Evolutionary conservation across 2,888 invertebrate genomes (phyloP).

Genomic region (Luffia ferchaultella): DNA sequence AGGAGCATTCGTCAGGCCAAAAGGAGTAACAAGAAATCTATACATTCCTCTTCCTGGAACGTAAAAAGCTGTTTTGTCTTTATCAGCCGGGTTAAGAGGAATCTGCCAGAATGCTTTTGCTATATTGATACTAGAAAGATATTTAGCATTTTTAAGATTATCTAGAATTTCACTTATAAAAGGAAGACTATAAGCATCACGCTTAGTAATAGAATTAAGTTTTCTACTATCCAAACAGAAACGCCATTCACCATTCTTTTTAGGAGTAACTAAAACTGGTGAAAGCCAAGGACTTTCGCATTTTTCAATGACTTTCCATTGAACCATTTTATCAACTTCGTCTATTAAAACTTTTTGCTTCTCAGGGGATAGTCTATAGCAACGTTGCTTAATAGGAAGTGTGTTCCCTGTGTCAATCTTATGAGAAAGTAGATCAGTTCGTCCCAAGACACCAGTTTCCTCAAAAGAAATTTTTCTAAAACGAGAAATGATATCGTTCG

Average conservation of each 20-base stretch:
- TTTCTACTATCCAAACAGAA: no score
- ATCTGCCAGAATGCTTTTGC: constrained; percentile 13
- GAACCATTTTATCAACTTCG: no score
- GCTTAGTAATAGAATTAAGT: no score
- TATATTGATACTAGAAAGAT: constrained; percentile 16
- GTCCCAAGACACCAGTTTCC: constrained; percentile 14
- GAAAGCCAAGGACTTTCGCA: no score
- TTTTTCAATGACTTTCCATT: no score
- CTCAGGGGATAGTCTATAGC: constrained; percentile 19
- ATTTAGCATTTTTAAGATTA: constrained; percentile 18
- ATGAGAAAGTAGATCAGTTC: constrained; percentile 16
- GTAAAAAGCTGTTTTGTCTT: constrained; percentile 6
- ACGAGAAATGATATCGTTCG: no score
- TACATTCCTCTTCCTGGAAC: constrained; percentile 16
- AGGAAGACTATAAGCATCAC: constrained; percentile 14
- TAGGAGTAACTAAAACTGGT: no score
- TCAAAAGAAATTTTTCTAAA: constrained; percentile 15
- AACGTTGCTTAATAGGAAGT: constrained; percentile 17
- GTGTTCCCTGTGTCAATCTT: constrained; percentile 19
- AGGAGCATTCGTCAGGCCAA: constrained; percentile 13
- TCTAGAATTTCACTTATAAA: constrained; percentile 20
- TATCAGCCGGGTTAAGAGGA: neutral
- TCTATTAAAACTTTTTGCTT: constrained; percentile 17
- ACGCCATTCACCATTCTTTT: no score
- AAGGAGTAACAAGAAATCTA: constrained; percentile 13